Conservation (phyloP, 2,113 vertebrate genomes). For the Syngnathus typhle region DNA sequence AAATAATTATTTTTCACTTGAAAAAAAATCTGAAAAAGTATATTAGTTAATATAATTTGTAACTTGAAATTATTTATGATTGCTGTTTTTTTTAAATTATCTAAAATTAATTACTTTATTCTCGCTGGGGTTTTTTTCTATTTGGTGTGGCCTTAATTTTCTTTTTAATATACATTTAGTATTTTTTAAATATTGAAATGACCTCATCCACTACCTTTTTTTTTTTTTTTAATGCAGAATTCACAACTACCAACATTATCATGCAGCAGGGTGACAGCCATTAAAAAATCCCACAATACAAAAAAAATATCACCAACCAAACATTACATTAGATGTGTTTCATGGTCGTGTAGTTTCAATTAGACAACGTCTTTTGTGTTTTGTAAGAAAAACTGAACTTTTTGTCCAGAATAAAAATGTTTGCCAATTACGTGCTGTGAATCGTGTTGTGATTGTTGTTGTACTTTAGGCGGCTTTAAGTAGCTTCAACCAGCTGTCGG, state of each 20-base stretch:
- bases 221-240: neutral
- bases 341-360: constrained; percentile 44
- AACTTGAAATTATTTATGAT: too few species aligned
- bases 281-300: neutral
- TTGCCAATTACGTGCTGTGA: constrained; percentile 1
- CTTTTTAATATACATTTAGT: neutral
- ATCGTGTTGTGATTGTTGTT: neutral
- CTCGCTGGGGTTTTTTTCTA: neutral
- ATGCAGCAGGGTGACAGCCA: neutral
- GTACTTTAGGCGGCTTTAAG: neutral
- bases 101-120: too few species aligned
- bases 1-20: too few species aligned
- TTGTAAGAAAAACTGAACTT: constrained; percentile 43
- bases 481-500: neutral
- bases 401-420: constrained; percentile 53
- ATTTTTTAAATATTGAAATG: neutral
- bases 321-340: constrained; percentile 18
- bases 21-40: too few species aligned
- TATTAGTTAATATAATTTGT: too few species aligned
- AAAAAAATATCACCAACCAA: constrained; percentile 2
- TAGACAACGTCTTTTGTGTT: constrained; percentile 49
- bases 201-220: neutral
- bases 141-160: neutral
- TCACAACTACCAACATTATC: neutral
- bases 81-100: too few species aligned